Base-by-base conservation (phyloP, 1,140 invertebrate genomes). In the Lutraria rhynchaena region DNA sequence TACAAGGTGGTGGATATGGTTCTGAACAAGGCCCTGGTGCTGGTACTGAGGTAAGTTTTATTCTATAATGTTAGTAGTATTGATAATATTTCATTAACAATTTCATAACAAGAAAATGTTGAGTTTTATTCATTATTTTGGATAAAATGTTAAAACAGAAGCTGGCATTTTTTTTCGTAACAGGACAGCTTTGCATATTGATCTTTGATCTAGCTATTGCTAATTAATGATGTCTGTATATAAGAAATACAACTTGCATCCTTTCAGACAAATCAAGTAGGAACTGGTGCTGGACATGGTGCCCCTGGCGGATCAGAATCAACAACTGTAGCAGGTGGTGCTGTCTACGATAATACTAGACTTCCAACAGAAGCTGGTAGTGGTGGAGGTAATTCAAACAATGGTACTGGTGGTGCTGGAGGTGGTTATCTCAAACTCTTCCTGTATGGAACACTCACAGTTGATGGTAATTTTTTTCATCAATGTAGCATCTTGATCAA, bases 231-330 rank as follows among this genome's bases (percentile, higher is more conserved):
- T n/a, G n/a, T n/a, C n/a, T n/a, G n/a, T n/a, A n/a, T n/a, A n/a
- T n/a, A n/a, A n/a, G n/a, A n/a, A n/a, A n/a, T n/a, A n/a, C n/a
- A n/a, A n/a, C n/a, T n/a, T n/a, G n/a, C n/a, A n/a, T n/a, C n/a
- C n/a, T n/a, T 44, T 22, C 44, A 86, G 74, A 70, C 73, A 4
- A 69, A 44, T 24, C 46, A 29, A n/a, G 53, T 67, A 22, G 87
- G 83, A 4, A 85, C 83, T 51, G 88, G 88, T 71, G 87, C 83
- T 27, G 88, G 87, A 53, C 82, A 89, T 76, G 88, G 81, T 41
- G 85, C 86, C 53, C 57, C 53, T 24, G 88, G 87, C 49, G 88
- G 87, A 1, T 80, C 85, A 33, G 19, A 51, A 13, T 71, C 51
- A 2, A 60, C 44, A 41, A 46, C 58, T 33, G 51, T 73, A 13